phyloP scores from a whole-genome alignment of 2,888 invertebrate species.

The Heliconius cydno region DNA sequence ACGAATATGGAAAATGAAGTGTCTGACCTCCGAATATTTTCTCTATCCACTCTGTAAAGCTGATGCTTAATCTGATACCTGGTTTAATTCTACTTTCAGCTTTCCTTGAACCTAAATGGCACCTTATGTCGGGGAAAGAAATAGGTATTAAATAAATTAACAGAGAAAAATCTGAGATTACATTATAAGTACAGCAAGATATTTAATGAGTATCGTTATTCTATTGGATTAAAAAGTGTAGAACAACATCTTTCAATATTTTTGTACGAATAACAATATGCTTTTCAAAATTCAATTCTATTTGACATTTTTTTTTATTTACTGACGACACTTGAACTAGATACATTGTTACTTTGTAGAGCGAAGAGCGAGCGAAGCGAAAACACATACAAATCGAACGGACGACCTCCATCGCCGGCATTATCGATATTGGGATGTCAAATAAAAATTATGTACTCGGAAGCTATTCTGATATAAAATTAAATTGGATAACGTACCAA shows the following conservation, averaged over 20 bases:
- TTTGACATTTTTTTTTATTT: not conserved
- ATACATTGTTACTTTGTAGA: not conserved
- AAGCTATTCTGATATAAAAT: slow-evolving; percentile 8
- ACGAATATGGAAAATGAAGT: too few relatives aligned
- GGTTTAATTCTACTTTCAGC: too few relatives aligned
- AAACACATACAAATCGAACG: not conserved
- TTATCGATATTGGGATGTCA: not conserved
- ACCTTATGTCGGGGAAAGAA: too few relatives aligned
- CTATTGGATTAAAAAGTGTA: not conserved
- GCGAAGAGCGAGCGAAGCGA: too few relatives aligned
- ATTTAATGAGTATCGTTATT: not conserved
- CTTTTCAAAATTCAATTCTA: not conserved
- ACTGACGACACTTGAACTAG: not conserved
- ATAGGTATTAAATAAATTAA: not conserved
- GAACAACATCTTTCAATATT: not conserved
- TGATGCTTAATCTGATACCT: too few relatives aligned
- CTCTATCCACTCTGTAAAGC: too few relatives aligned
- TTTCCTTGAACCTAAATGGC: too few relatives aligned
- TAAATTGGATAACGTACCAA: slow-evolving; percentile 20
- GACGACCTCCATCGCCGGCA: not conserved
- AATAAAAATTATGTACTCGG: not conserved
- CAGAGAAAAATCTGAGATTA: not conserved
- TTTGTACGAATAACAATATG: not conserved
- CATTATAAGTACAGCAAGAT: not conserved
- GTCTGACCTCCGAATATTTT: too few relatives aligned